phyloP scores from a whole-genome alignment of 2,797 vertebrate species.

The Tapera naevia region DNA sequence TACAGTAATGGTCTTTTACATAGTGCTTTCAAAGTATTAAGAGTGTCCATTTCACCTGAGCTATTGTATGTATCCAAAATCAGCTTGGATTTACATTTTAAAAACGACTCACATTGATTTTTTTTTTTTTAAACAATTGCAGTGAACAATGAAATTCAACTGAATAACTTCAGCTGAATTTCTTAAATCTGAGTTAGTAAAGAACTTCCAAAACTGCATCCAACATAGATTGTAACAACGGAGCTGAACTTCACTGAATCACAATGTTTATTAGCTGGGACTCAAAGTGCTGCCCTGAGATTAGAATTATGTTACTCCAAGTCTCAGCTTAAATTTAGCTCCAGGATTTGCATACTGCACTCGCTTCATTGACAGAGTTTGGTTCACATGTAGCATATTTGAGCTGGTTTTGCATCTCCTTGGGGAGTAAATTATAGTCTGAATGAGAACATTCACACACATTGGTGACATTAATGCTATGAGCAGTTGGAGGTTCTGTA shows the following conservation, averaged over 20 bases:
- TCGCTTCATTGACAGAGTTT: not conserved
- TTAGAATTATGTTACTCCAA: not conserved
- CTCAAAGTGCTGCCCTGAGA: not conserved
- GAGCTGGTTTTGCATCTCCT: conserved; percentile 43
- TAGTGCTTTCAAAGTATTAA: not conserved
- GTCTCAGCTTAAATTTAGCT: conserved; percentile 48
- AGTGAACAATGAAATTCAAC: not conserved
- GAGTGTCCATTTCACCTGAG: not conserved
- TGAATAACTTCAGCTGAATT: not conserved
- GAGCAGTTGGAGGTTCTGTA: not conserved
- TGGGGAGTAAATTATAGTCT: conserved; percentile 49
- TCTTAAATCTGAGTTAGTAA: not conserved
- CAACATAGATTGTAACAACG: not conserved
- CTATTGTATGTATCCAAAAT: not conserved
- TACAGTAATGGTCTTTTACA: not conserved
- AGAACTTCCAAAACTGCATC: not conserved
- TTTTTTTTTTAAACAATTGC: not conserved
- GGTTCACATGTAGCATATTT: conserved; percentile 6
- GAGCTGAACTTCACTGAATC: not conserved
- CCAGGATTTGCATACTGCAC: not conserved
- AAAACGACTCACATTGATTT: not conserved
- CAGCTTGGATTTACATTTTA: not conserved
- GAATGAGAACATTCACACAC: conserved; percentile 63
- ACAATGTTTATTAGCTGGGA: not conserved
- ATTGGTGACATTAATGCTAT: not conserved